Base-by-base conservation (phyloP, 2,113 vertebrate genomes). In the Sander lucioperca region DNA sequence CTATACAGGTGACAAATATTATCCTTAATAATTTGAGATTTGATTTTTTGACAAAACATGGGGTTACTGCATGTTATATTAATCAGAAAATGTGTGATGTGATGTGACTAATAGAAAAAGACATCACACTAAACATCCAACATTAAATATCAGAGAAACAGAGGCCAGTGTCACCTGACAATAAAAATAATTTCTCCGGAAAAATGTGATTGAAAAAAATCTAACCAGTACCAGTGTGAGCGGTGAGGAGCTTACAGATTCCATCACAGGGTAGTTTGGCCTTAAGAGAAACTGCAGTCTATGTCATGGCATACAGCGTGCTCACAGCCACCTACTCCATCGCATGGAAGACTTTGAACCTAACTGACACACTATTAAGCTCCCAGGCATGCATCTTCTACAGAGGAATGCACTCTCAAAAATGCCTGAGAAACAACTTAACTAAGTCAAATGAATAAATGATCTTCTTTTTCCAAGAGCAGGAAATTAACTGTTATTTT, bases 331-430 rank as follows among this genome's bases (percentile, higher is more conserved):
- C 88, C 87, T 89, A 74, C 87, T 92, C 77, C 68, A 88, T 91
- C 90, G 91, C 86, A 86, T 59, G 71, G 85, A 86, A 79, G 81
- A 81, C 83, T 90, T 76, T 90, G 88, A 91, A 87, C 62, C 57
- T 70, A 51, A 70, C 88, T 88, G 89, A 91, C 89, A 92, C 64
- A 76, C 80, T 75, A 75, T 80, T 84, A 85, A 86, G 79, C 89
- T 89, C 63, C 59, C 66, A 86, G 77, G 78, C 86, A 66, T 84
- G 88, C 80, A 91, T 89, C 84, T 81, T 83, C 79, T 68, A 74
- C 82, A n/a, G 25, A 90, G 90, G 85, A 92, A 90, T 90, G 86
- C 86, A 86, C 90, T 87, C 75, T 70, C 68, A 83, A 86, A 90
- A 87, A 90, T 81, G 84, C 78, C 83, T 61, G 68, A 83, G 82